Percentiles rank a stretch among this genome's conserved stretches.
These are phyloP conservation scores for Thripadectes ignobilis DNA, from an alignment of 2,797 vertebrate species.

Conservation along the genomic window DNA sequence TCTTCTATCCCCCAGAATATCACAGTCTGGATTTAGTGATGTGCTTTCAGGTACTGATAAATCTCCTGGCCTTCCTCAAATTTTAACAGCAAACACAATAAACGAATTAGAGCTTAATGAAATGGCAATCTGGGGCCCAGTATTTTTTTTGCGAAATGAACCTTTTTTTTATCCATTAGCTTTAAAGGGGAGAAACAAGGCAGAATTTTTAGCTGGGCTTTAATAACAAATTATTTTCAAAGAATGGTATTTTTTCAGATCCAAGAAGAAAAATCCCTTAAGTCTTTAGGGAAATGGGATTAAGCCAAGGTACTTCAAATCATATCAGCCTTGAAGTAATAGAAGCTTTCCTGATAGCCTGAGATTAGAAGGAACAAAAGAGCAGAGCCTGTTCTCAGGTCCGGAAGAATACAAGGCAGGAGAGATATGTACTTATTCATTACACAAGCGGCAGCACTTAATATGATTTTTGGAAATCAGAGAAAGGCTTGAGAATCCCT, in stretches of 20 bases:
- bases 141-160: neutral
- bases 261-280: slow-evolving; percentile 17
- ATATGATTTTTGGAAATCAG: slow-evolving; percentile 43
- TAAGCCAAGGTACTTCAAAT: slow-evolving; percentile 48
- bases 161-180: neutral
- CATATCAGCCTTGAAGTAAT: slow-evolving; percentile 22
- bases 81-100: slow-evolving; percentile 12
- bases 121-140: neutral
- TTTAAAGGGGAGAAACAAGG: neutral
- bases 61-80: neutral
- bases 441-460: neutral
- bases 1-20: neutral
- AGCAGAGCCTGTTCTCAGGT: slow-evolving; percentile 9
- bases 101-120: neutral
- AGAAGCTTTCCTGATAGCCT: slow-evolving; percentile 54
- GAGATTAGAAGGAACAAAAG: slow-evolving; percentile 51
- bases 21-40: neutral
- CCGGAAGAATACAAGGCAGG: slow-evolving; percentile 2
- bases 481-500: slow-evolving; percentile 15
- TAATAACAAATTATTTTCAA: slow-evolving; percentile 28
- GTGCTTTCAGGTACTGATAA: neutral
- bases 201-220: neutral
- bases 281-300: slow-evolving; percentile 50
- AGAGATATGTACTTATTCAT: slow-evolving; percentile 16
- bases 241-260: slow-evolving; percentile 8